These are phyloP conservation scores for Erynnis tages DNA, from an alignment of 2,888 invertebrate species.

Conservation along the genomic window DNA sequence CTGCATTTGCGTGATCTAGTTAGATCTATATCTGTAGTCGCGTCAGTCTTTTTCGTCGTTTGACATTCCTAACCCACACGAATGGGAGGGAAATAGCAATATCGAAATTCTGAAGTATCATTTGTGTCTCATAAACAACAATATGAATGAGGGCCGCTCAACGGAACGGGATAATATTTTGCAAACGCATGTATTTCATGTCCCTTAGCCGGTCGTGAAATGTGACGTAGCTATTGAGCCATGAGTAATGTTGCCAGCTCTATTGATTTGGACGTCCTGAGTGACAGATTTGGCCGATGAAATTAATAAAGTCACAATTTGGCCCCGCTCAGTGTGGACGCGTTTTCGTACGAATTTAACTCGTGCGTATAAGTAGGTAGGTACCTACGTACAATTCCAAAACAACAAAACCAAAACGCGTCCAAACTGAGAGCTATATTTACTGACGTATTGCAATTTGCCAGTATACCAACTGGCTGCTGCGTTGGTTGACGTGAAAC, in stretches of 20 bases:
- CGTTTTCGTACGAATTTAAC: no score
- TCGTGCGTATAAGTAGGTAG: no score
- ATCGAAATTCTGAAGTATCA: neutral
- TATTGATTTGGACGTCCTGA: slow-evolving; percentile 6
- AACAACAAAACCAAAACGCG: no score
- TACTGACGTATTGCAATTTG: no score
- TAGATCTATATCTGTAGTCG: no score
- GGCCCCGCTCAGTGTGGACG: no score
- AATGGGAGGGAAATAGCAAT: slow-evolving; percentile 1
- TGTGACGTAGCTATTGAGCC: slow-evolving; percentile 41
- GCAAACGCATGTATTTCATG: slow-evolving; percentile 21
- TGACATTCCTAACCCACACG: slow-evolving; percentile 1
- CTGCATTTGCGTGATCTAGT: no score
- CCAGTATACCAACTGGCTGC: no score
- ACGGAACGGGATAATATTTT: slow-evolving; percentile 14
- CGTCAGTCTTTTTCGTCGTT: neutral
- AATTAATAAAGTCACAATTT: neutral
- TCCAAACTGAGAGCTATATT: no score
- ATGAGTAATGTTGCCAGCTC: slow-evolving; percentile 13
- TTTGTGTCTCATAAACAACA: slow-evolving; percentile 10
- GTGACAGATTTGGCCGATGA: neutral
- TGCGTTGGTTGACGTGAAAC: no score
- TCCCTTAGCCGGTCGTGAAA: slow-evolving; percentile 25
- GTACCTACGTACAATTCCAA: neutral
- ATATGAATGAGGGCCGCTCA: slow-evolving; percentile 2